A percentile compares a stretch with the other conserved stretches of the same genome.
Evolutionary conservation across 2,888 invertebrate genomes (phyloP).

Genomic region (Agonum fuliginosum): DNA sequence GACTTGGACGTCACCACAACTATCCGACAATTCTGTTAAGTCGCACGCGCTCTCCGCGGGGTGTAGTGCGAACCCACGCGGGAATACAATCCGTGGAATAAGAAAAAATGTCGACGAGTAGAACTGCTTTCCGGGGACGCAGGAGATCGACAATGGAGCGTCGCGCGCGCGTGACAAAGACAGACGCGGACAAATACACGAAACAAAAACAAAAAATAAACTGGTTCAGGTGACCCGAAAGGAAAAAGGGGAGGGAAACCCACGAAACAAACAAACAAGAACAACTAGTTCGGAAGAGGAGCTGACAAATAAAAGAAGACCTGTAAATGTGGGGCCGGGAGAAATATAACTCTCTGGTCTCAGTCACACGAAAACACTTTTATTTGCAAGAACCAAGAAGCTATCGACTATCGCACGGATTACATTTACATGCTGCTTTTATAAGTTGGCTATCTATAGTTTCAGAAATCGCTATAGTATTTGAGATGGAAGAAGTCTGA

Average conservation of each 20-base stretch:
- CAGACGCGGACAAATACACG: conserved; percentile 37
- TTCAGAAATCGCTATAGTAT: too few species aligned
- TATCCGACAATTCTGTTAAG: conserved; percentile 51
- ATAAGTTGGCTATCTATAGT: conserved; percentile 38
- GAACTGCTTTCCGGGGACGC: conserved; percentile 37
- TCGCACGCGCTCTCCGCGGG: conserved; percentile 23
- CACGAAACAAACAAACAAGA: conserved; percentile 56
- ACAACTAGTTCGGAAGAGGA: conserved; percentile 55
- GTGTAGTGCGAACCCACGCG: neutral
- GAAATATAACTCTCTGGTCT: conserved; percentile 47
- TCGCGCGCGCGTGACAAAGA: neutral
- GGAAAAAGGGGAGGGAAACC: conserved; percentile 30
- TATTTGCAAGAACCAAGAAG: conserved; percentile 30
- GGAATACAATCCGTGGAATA: conserved; percentile 48
- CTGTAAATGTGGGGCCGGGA: conserved; percentile 43
- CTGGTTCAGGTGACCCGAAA: conserved; percentile 55
- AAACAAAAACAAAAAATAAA: conserved; percentile 56
- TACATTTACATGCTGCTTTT: conserved; percentile 32
- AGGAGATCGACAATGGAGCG: conserved; percentile 8
- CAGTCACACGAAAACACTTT: conserved; percentile 48
- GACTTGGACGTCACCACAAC: conserved; percentile 38
- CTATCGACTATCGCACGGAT: conserved; percentile 32
- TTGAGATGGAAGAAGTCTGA: too few species aligned
- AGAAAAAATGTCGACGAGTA: conserved; percentile 47
- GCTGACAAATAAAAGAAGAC: conserved; percentile 57